phyloP scores from a whole-genome alignment of 2,113 vertebrate genomes.

The Uria aalge region DNA sequence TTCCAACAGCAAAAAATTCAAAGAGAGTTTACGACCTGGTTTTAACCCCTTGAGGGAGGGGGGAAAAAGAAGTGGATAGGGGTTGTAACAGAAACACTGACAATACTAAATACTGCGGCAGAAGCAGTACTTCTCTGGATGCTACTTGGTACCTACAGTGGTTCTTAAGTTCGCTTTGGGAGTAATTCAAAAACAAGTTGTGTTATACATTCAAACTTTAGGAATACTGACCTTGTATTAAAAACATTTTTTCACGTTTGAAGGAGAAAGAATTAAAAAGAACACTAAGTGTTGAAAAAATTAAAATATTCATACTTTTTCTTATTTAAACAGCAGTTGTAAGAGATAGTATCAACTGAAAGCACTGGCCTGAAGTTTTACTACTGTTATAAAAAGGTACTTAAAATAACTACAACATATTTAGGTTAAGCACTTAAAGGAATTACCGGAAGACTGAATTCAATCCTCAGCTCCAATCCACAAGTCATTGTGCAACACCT shows the following conservation, averaged over 20 bases:
- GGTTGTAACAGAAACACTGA: neutral
- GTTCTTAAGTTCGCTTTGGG: neutral
- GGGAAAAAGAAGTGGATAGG: too few species aligned
- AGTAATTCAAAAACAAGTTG: neutral
- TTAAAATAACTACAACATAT: constrained; percentile 61
- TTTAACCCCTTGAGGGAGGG: neutral
- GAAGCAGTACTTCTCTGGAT: neutral
- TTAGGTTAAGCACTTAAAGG: constrained; percentile 63
- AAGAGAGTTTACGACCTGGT: neutral
- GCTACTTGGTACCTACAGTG: neutral
- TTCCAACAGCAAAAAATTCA: neutral
- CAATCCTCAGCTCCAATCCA: constrained; percentile 26
- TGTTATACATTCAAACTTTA: neutral
- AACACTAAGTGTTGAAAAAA: neutral
- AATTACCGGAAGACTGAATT: constrained; percentile 53
- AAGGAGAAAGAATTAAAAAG: neutral
- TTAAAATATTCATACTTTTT: neutral
- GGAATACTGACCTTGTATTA: neutral
- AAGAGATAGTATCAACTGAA: neutral
- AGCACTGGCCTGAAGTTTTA: constrained; percentile 34
- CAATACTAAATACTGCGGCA: neutral
- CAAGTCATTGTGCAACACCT: neutral
- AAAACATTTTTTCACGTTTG: neutral
- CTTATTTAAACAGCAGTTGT: neutral
- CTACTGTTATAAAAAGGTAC: constrained; percentile 48